Conservation (phyloP, 2,888 invertebrate species). For the Priocnemis perturbator region DNA sequence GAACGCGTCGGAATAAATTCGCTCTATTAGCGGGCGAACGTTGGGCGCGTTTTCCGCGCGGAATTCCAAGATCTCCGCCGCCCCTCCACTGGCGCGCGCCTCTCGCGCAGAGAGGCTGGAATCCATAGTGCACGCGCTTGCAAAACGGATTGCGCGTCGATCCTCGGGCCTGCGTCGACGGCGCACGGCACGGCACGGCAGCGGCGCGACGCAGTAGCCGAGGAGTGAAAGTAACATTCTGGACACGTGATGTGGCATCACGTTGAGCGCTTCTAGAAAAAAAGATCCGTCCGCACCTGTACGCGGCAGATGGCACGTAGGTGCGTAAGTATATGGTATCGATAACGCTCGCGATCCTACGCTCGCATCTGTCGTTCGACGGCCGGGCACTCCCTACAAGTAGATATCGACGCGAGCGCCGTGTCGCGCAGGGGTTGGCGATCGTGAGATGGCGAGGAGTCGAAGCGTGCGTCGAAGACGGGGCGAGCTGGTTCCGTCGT, state of each 20-base stretch:
- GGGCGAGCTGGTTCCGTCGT: neutral
- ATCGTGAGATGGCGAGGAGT: too few species aligned
- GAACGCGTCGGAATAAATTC: too few species aligned
- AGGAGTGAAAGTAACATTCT: constrained; percentile 63
- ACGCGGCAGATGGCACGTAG: constrained; percentile 16
- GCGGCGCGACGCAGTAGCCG: too few species aligned
- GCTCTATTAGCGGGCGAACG: too few species aligned
- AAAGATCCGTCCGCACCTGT: constrained; percentile 34
- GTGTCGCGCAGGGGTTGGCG: too few species aligned
- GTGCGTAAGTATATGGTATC: too few species aligned
- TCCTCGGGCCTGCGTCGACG: constrained; percentile 17
- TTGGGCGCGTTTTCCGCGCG: constrained; percentile 11
- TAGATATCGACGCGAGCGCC: too few species aligned
- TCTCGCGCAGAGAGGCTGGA: constrained; percentile 10
- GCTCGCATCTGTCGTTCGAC: too few species aligned
- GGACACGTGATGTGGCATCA: constrained; percentile 61
- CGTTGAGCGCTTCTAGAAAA: constrained; percentile 42
- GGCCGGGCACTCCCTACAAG: too few species aligned
- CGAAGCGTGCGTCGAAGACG: neutral
- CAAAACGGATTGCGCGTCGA: constrained; percentile 34
- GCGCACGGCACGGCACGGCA: constrained; percentile 35
- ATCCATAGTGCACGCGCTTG: constrained; percentile 32
- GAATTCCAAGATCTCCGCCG: constrained; percentile 20
- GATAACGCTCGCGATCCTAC: too few species aligned
- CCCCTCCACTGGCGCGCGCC: constrained; percentile 15